These are phyloP conservation scores for Neodiprion pinetum DNA, from an alignment of 1,140 invertebrate genomes.

Conservation along the genomic window DNA sequence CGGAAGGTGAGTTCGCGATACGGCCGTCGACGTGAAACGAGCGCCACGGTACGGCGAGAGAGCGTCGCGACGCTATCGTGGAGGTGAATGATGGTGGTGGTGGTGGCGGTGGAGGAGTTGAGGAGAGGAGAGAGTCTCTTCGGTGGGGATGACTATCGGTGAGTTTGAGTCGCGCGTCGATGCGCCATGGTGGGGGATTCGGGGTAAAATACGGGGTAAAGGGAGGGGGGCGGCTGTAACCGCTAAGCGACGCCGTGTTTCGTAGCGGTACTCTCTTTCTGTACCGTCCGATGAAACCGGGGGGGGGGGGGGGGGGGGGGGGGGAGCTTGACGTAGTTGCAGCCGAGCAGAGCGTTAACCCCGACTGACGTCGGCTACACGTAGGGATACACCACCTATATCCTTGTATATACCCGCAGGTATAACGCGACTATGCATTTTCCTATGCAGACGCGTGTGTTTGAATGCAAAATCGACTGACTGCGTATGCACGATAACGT, in stretches of 20 bases:
- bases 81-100: conserved; percentile 8
- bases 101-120: conserved; percentile 24
- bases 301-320: conserved; percentile 26
- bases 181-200: conserved; percentile 2
- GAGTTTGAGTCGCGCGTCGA: conserved; percentile 10
- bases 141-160: no score
- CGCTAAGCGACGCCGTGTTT: conserved; percentile 34
- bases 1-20: conserved; percentile 39
- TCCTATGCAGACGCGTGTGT: conserved; percentile 6
- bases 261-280: conserved; percentile 60
- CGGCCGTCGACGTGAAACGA: conserved; percentile 38
- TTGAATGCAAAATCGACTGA: not conserved
- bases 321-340: conserved; percentile 41
- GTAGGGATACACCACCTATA: not conserved
- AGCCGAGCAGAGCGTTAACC: conserved; percentile 58
- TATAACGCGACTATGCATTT: not conserved
- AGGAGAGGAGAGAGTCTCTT: not conserved
- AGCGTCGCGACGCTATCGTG: conserved; percentile 11
- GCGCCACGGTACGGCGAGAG: conserved; percentile 45
- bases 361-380: conserved; percentile 26
- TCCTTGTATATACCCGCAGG: no score
- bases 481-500: no score
- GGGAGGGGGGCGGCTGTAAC: conserved; percentile 10
- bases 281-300: conserved; percentile 25
- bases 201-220: conserved; percentile 19